phyloP scores from a whole-genome alignment of 2,113 vertebrate species.

The Butorides virescens region DNA sequence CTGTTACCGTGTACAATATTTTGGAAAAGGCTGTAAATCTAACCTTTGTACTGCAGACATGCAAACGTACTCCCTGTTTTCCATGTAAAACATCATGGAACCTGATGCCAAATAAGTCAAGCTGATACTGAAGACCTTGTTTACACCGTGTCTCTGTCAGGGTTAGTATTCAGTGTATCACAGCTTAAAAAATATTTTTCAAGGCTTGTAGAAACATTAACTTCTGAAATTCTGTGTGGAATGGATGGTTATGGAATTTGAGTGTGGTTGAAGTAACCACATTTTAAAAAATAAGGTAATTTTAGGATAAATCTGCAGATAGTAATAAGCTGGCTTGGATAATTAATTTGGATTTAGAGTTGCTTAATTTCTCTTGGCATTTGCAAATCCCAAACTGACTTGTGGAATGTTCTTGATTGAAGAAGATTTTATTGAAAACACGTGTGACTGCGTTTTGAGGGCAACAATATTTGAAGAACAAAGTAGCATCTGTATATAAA shows the following conservation, averaged over 20 bases:
- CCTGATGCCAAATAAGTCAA: neutral
- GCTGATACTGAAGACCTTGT: neutral
- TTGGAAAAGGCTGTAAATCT: neutral
- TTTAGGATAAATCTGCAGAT: neutral
- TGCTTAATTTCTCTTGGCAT: conserved; percentile 40
- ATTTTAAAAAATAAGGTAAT: neutral
- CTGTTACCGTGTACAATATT: neutral
- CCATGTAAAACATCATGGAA: neutral
- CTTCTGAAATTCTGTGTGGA: neutral
- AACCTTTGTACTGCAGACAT: neutral
- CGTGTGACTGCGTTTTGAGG: neutral
- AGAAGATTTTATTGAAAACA: conserved; percentile 42
- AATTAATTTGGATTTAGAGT: conserved; percentile 23
- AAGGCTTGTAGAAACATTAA: neutral
- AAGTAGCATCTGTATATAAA: neutral
- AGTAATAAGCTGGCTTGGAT: neutral
- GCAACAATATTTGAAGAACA: neutral
- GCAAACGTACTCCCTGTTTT: neutral
- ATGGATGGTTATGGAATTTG: neutral
- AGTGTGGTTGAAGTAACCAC: neutral
- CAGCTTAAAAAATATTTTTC: neutral
- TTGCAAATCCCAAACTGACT: conserved; percentile 22
- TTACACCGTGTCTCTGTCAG: neutral
- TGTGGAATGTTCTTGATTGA: conserved; percentile 11
- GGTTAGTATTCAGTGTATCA: neutral